Percentiles rank a stretch among this genome's conserved stretches.
These are phyloP conservation scores for Drosophila vallismaia DNA, from an alignment of 2,888 invertebrate species.

Conservation along the genomic window DNA sequence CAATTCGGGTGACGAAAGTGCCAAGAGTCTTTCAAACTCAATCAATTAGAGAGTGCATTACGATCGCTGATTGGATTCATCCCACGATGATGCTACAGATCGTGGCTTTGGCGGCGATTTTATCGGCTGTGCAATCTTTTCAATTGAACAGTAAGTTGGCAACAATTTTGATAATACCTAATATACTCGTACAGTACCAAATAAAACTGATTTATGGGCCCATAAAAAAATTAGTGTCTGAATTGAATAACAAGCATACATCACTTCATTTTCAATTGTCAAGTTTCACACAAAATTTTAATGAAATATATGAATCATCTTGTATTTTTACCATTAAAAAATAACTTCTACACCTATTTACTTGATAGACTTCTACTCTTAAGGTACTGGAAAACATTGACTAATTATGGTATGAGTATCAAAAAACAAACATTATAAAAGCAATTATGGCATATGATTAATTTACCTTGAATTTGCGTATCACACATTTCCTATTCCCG, in stretches of 20 bases:
- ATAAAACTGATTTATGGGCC: constrained; percentile 20
- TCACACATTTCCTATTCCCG: constrained; percentile 4
- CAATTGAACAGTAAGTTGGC: constrained; percentile 80
- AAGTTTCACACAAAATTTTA: too few species aligned
- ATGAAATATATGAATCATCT: too few species aligned
- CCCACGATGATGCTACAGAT: constrained; percentile 47
- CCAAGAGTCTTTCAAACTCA: constrained; percentile 37
- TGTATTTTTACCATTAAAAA: too few species aligned
- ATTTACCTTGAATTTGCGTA: neutral
- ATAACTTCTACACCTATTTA: too few species aligned
- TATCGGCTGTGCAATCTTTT: constrained; percentile 53
- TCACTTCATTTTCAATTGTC: too few species aligned
- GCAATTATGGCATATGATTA: constrained; percentile 10
- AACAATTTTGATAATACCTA: neutral
- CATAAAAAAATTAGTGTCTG: constrained; percentile 8
- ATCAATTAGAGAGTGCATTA: constrained; percentile 44
- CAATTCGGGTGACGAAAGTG: constrained; percentile 60
- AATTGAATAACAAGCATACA: constrained; percentile 1
- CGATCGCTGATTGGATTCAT: constrained; percentile 23
- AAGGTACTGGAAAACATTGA: neutral
- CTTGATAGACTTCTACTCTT: neutral
- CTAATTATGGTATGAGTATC: constrained; percentile 2
- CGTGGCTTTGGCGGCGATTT: constrained; percentile 36
- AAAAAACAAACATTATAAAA: constrained; percentile 3
- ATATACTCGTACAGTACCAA: neutral